A percentile compares a stretch with the other conserved stretches of the same genome.
Evolutionary conservation across 2,797 vertebrate species (phyloP).

Genomic region (Stomatorhinus walkeri): DNA sequence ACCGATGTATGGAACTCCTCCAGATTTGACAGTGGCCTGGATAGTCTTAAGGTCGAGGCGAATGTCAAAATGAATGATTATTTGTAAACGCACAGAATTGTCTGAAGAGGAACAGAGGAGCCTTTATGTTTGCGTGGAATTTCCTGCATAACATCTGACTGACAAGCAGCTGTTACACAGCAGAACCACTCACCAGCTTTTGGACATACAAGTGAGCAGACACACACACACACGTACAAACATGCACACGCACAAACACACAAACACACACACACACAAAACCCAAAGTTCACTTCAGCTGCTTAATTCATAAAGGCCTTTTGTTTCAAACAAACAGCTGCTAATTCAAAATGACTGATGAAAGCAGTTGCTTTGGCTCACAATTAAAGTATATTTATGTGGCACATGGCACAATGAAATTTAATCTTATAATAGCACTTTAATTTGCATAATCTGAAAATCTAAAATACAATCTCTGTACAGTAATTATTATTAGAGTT

Average conservation of each 20-base stretch:
- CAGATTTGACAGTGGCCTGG: background rate
- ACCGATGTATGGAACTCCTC: background rate
- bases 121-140: background rate
- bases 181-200: background rate
- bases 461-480: background rate
- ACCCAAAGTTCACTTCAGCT: background rate
- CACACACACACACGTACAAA: background rate
- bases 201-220: background rate
- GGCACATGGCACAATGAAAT: background rate
- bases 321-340: background rate
- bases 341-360: background rate
- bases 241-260: background rate
- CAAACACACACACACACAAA: background rate
- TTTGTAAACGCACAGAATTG: background rate
- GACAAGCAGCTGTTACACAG: background rate
- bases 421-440: background rate
- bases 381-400: conserved; percentile 5
- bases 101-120: background rate
- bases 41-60: background rate
- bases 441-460: background rate
- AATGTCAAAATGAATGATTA: background rate
- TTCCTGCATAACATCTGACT: background rate
- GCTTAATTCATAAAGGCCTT: background rate
- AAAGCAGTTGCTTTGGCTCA: background rate
- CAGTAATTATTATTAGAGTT: background rate